Evolutionary conservation across 2,797 vertebrate species (phyloP).

Genomic region (Sebastolobus alascanus): DNA sequence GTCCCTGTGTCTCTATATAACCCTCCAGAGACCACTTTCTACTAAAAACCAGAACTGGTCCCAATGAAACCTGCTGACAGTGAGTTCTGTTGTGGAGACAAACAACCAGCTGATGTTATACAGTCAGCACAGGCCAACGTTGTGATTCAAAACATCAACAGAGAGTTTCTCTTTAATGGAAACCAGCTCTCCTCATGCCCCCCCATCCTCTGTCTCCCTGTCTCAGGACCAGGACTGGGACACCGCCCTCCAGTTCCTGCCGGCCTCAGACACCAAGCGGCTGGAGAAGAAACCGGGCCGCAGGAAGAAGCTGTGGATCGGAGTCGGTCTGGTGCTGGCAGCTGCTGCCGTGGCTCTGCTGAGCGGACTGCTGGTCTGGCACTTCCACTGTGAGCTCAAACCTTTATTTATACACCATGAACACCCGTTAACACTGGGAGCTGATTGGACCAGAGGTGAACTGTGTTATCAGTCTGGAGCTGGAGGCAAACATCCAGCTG

Average conservation of each 20-base stretch:
- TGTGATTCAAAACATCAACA: neutral
- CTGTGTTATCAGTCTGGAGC: too few relatives aligned
- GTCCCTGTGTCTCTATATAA: neutral
- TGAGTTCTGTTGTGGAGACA: too few relatives aligned
- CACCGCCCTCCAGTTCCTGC: constrained; percentile 84
- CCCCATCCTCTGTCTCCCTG: too few relatives aligned
- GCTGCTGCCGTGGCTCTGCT: constrained; percentile 76
- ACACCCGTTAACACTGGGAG: too few relatives aligned
- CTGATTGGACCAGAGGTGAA: too few relatives aligned
- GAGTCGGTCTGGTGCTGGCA: neutral
- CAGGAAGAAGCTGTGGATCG: constrained; percentile 55
- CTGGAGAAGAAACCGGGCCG: constrained; percentile 81
- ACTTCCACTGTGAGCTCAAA: constrained; percentile 89
- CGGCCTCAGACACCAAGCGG: constrained; percentile 79
- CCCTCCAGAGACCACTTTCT: too few relatives aligned
- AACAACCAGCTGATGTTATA: neutral
- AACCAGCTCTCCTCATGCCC: too few relatives aligned
- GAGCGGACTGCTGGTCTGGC: constrained; percentile 90
- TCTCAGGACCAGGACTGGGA: constrained; percentile 61
- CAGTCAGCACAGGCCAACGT: neutral
- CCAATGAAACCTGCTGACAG: neutral
- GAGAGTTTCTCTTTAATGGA: too few relatives aligned
- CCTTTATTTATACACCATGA: too few relatives aligned
- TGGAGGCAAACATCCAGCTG: too few relatives aligned
- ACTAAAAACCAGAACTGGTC: neutral